Evolutionary conservation across 2,113 vertebrate species (phyloP), one percentile per base, ranked within the genome.

Genomic region (Aythya baeri): DNA sequence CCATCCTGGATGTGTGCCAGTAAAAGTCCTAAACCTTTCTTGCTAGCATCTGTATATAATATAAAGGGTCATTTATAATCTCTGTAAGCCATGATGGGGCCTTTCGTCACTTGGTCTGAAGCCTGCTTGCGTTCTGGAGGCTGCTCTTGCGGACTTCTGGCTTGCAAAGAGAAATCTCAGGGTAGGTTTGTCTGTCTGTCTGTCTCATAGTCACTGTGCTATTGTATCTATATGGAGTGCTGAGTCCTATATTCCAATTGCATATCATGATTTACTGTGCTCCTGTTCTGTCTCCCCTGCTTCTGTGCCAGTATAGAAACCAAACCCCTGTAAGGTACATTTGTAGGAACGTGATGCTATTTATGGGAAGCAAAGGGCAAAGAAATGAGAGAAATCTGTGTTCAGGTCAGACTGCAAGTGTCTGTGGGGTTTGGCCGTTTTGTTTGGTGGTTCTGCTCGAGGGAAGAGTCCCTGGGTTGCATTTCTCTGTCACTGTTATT

Each of bases 1-100:
- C 91, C 95, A 94, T 70, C 92, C 89, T 96, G 96, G 84, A 67
- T 44, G 18, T 23, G 7, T 72, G 93, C 95, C 97, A 92, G 76
- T 23, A 10, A 6, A 71, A 94, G 82, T 83, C 79, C 86, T 92
- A 86, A 95, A 87, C 91, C 63, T 91, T 96, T 83, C 62, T 87
- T 89, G 21, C 82, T 61, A 86, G 82, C 94, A 86, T 96, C 89
- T 96, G 94, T 82, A 36, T 96, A 25, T 84, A 95, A 97, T 96
- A 92, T 50, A 94, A 95, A 91, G 92, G 91, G 92, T 91, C 91
- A 82, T 94, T 96, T 96, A 89, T 91, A 95, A 89, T 91, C 89
- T 91, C 89, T 63, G 36, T 88, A 86, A 94, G 87, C 62, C 25
- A 8, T 91, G 93, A 91, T 92, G 92, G 25, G 68, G 34, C 86